These are phyloP conservation scores for Campylomormyrus tamandua DNA, from an alignment of 2,113 vertebrate species.

Conservation along the genomic window DNA sequence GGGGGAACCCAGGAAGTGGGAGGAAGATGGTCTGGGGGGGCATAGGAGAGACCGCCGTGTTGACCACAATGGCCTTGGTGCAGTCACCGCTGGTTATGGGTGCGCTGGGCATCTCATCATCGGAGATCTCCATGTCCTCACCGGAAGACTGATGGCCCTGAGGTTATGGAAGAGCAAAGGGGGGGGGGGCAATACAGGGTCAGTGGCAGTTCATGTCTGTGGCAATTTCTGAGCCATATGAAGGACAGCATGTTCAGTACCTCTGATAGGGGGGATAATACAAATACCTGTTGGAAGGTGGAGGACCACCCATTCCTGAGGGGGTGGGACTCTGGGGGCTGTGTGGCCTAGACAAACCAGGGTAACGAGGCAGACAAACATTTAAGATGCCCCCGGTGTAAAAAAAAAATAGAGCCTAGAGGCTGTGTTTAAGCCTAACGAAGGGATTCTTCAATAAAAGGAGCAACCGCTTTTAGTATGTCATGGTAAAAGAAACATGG, in stretches of 20 bases:
- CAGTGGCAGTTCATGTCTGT: not conserved
- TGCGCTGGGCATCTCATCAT: conserved; percentile 83
- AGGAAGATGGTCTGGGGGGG: conserved; percentile 67
- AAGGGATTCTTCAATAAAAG: not conserved
- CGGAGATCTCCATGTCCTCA: conserved; percentile 98
- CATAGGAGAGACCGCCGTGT: conserved; percentile 71
- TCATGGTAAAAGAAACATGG: not conserved
- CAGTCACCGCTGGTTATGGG: conserved; percentile 78
- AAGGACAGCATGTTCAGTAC: not conserved
- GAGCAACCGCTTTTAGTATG: not conserved
- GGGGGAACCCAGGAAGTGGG: conserved; percentile 73
- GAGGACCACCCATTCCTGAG: not conserved
- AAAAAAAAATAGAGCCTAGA: not conserved
- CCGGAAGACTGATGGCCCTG: conserved; percentile 88
- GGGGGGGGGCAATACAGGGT: conserved; percentile 15
- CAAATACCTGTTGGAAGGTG: not conserved
- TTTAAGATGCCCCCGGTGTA: not conserved
- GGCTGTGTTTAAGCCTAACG: not conserved
- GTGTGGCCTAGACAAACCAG: not conserved
- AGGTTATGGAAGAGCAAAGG: not conserved
- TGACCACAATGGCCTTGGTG: conserved; percentile 83
- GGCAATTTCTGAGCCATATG: not conserved
- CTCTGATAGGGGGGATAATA: not conserved
- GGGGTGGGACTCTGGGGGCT: not conserved
- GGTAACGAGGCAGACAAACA: not conserved